A percentile compares a stretch with the other conserved stretches of the same genome.
Evolutionary conservation across 2,113 vertebrate genomes (phyloP).

Genomic region (Poecilia latipinna): DNA sequence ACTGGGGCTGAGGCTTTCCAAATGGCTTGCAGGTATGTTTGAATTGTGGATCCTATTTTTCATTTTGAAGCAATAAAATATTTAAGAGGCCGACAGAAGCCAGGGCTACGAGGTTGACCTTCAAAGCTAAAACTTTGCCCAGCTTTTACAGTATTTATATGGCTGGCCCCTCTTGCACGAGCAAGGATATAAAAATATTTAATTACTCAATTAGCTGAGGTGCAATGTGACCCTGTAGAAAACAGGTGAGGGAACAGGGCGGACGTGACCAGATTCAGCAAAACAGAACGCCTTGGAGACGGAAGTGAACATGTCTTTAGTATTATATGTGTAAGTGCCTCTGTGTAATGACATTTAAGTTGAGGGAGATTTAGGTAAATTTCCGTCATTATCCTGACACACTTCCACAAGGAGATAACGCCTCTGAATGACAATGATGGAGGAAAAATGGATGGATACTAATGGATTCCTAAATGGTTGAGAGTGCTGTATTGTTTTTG

Average conservation of each 20-base stretch:
- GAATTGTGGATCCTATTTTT: slow-evolving; percentile 77
- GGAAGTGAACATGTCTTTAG: slow-evolving; percentile 2
- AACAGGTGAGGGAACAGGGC: slow-evolving; percentile 57
- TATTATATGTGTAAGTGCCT: slow-evolving; percentile 13
- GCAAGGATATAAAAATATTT: slow-evolving; percentile 76
- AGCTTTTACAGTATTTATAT: slow-evolving; percentile 81
- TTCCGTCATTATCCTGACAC: slow-evolving; percentile 36
- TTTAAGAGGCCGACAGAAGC: slow-evolving; percentile 72
- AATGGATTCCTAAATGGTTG: slow-evolving; percentile 35
- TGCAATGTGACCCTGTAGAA: slow-evolving; percentile 72
- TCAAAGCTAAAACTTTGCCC: slow-evolving; percentile 70
- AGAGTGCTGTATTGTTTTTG: slow-evolving; percentile 48
- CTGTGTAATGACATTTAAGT: slow-evolving; percentile 16
- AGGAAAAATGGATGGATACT: slow-evolving; percentile 42
- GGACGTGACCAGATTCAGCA: slow-evolving; percentile 46
- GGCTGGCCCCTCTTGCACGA: slow-evolving; percentile 59
- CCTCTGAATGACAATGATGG: slow-evolving; percentile 44
- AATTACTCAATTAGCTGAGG: slow-evolving; percentile 82
- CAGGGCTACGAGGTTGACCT: slow-evolving; percentile 71
- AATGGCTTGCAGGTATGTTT: slow-evolving; percentile 74
- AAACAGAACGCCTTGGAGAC: not conserved
- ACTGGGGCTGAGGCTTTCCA: slow-evolving; percentile 37
- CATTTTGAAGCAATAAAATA: slow-evolving; percentile 82
- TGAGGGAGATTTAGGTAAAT: slow-evolving; percentile 23
- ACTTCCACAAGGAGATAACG: slow-evolving; percentile 25